A percentile compares a stretch with the other conserved stretches of the same genome.
Conservation (phyloP, 2,113 vertebrate species). For the Climacteris rufus region DNA sequence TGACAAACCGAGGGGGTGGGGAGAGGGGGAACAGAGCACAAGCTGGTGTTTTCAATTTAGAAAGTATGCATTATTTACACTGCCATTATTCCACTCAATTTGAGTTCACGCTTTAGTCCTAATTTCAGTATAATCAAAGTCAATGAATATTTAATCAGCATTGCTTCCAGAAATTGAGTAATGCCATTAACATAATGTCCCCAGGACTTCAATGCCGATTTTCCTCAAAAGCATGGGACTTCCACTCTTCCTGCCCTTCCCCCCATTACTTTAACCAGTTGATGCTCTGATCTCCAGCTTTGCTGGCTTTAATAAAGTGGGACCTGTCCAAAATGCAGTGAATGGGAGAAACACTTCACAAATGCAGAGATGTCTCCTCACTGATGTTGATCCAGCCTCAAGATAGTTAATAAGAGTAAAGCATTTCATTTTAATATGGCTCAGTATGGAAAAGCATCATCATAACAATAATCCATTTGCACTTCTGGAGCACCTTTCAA, state of each 20-base stretch:
- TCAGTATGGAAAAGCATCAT: background rate
- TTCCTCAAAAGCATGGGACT: constrained; percentile 75
- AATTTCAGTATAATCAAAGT: constrained; percentile 91
- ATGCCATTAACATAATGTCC: constrained; percentile 89
- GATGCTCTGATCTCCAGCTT: background rate
- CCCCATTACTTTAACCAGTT: constrained; percentile 5
- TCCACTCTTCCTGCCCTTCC: constrained; percentile 44
- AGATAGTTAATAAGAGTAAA: background rate
- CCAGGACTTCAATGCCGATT: constrained; percentile 75
- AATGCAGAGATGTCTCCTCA: background rate
- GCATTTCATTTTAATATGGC: background rate
- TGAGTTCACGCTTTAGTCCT: constrained; percentile 85
- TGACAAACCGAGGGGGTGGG: constrained; percentile 64
- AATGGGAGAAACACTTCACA: background rate
- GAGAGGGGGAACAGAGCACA: constrained; percentile 65
- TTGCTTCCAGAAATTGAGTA: constrained; percentile 87
- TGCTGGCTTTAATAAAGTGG: background rate
- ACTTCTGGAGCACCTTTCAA: constrained; percentile 19
- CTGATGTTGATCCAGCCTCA: background rate
- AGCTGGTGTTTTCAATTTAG: constrained; percentile 87
- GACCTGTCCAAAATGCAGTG: background rate
- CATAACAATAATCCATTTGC: constrained; percentile 34
- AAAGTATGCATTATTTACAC: constrained; percentile 90
- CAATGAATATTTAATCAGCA: constrained; percentile 93
- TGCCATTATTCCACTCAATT: constrained; percentile 87